phyloP scores from a whole-genome alignment of 1,140 invertebrate genomes.

The Uloborus diversus region DNA sequence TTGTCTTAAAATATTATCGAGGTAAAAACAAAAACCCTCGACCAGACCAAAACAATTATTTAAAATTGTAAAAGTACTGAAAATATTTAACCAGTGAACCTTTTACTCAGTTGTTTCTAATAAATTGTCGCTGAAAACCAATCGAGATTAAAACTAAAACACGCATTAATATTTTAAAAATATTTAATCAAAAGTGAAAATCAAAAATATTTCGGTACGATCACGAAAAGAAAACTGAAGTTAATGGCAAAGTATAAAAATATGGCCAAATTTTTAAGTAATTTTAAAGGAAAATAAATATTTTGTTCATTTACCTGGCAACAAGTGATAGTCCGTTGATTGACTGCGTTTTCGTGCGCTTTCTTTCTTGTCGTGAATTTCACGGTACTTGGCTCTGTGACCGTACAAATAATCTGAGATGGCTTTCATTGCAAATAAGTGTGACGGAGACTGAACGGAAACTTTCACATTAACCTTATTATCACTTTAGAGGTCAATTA shows the following conservation, averaged over 20 bases:
- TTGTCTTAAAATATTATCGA: no score
- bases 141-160: no score
- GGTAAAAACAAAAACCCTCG: no score
- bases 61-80: no score
- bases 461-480: neutral
- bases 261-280: neutral
- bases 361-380: conserved; percentile 34
- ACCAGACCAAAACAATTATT: no score
- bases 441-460: conserved; percentile 1
- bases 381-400: conserved; percentile 24
- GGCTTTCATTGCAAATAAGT: conserved; percentile 38
- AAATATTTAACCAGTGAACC: no score
- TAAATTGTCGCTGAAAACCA: no score
- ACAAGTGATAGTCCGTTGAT: neutral
- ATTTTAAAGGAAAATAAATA: neutral
- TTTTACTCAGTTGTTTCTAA: no score
- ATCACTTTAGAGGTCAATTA: conserved; percentile 39
- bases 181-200: neutral
- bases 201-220: neutral
- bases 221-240: neutral
- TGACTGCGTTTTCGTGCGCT: neutral
- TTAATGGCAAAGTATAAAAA: neutral
- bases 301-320: conserved; percentile 13
- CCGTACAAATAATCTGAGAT: conserved; percentile 40
- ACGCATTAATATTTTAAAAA: no score